phyloP scores from a whole-genome alignment of 2,888 invertebrate species.

The Dryadula phaetusa region DNA sequence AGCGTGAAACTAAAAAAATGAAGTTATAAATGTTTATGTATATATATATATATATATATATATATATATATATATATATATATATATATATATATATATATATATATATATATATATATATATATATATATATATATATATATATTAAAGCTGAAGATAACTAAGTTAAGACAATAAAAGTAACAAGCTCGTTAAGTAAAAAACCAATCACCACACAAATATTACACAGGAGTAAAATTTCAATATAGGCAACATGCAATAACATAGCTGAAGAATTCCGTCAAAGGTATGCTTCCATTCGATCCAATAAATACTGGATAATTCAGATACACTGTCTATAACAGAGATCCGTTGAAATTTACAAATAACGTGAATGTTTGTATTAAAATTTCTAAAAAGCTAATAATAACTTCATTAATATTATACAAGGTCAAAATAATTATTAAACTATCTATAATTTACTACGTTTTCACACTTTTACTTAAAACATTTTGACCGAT shows the following conservation, averaged over 20 bases:
- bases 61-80: no score
- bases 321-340: constrained; percentile 35
- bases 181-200: no score
- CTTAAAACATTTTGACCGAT: no score
- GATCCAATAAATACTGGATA: constrained; percentile 41
- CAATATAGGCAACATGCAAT: constrained; percentile 28
- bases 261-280: constrained; percentile 36
- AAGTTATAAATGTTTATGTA: no score
- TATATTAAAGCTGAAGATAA: no score
- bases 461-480: no score
- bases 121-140: no score
- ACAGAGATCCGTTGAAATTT: constrained; percentile 27
- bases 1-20: no score
- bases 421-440: not conserved
- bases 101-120: no score
- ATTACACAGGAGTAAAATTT: constrained; percentile 17
- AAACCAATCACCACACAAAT: not conserved
- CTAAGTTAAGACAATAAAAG: no score
- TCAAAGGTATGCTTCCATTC: constrained; percentile 33
- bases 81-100: no score
- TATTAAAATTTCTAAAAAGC: not conserved
- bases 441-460: not conserved
- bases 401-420: not conserved
- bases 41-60: no score
- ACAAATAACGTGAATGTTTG: not conserved